Base-by-base conservation (phyloP, 1,140 invertebrate species). In the Trichonephila clavata region DNA sequence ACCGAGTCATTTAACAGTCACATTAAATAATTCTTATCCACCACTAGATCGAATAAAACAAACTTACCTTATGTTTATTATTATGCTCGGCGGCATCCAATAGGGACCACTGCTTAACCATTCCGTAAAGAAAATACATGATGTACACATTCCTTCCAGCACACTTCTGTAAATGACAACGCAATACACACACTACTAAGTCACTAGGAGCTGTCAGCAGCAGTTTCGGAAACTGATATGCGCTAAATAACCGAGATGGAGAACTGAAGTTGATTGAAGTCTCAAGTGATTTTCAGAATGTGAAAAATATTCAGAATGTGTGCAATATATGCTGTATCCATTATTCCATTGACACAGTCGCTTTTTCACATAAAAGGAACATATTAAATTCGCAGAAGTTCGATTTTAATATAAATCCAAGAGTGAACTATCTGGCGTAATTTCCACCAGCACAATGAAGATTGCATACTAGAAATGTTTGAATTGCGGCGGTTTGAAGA, bases 61-160 rank as follows among this genome's bases (percentile, higher is more conserved):
- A 68, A 2, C 63, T 86, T 86, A 92, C 90, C 81, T 63, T 84
- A 57, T 80, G 57, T 59, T 86, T 83, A 50, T 50, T 50, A 18
- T 50, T 50, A 18, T 86, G 27, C 57, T 92, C 90, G 6, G 57
- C 39, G 13, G 90, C 80, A 92, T 92, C 90, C 90, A 92, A 60
- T 21, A 94, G 7, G 24, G 84, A 77, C 92, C 92, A 93, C 24
- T 93, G 92, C 24, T 88, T 93, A 80, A 93, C 92, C 92, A 93
- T 93, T 5, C 92, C 92, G 80, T 93, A 93, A 8, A 93, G 50
- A 93, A 93, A 93, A 81, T 93, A 93, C 92, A 93, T 93, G 86
- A 24, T 81, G 68, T 24, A 8, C 16, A 77, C 92, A 93, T 92
- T 83, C 81, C 90, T 92, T 57, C n/a, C 16, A 10, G 5, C 43